These are phyloP conservation scores for Myotis brandtii DNA, from an alignment of 2,113 vertebrate genomes.

Conservation along the genomic window DNA sequence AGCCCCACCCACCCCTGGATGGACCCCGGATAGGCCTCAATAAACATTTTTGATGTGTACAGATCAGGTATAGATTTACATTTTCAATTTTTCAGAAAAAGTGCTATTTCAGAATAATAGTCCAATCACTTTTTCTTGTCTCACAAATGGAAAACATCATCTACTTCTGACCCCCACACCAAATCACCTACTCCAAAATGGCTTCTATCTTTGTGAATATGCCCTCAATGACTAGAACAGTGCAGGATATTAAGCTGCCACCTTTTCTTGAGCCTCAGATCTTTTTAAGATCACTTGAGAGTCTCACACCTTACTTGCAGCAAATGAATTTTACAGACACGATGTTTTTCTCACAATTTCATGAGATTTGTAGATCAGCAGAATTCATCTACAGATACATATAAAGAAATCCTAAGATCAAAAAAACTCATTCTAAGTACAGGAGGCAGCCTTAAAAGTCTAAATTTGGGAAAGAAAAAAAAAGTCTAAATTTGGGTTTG, in stretches of 20 bases:
- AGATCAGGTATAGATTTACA: slow-evolving; percentile 37
- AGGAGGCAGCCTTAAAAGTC: background rate
- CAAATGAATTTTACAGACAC: background rate
- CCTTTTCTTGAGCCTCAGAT: slow-evolving; percentile 11
- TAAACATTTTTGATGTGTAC: slow-evolving; percentile 24
- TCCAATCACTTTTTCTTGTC: background rate
- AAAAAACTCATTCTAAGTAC: slow-evolving; percentile 8
- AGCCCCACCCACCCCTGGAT: too few relatives aligned
- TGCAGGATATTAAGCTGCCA: background rate
- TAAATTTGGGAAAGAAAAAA: background rate
- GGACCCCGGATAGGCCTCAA: background rate
- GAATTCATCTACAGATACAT: background rate
- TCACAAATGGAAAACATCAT: slow-evolving; percentile 37
- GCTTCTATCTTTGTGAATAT: background rate
- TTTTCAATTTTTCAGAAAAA: background rate
- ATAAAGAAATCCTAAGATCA: background rate
- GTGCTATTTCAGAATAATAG: background rate
- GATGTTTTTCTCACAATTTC: slow-evolving; percentile 20
- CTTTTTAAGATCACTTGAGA: background rate
- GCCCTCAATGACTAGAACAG: background rate
- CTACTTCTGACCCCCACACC: background rate
- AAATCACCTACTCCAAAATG: slow-evolving; percentile 27
- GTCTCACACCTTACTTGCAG: background rate
- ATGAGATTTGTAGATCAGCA: background rate
- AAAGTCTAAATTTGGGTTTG: background rate